Evolutionary conservation across 2,797 vertebrate genomes (phyloP).

Genomic region (Phyllotis vaccarum): DNA sequence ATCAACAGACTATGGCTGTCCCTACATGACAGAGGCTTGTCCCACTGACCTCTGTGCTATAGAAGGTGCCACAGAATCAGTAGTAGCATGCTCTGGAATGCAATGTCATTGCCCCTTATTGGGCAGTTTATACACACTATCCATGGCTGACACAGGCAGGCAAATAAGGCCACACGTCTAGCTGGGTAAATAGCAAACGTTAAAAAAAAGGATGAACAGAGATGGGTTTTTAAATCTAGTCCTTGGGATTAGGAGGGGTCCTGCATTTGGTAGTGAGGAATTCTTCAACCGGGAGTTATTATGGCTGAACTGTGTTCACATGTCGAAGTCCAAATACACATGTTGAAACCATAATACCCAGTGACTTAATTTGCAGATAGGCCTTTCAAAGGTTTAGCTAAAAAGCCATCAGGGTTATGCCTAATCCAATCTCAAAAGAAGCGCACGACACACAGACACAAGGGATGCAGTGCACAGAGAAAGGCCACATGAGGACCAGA

Average conservation of each 20-base stretch:
- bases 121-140: background rate
- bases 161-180: background rate
- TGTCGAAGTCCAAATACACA: background rate
- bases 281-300: background rate
- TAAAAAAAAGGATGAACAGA: background rate
- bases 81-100: too few species aligned
- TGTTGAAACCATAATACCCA: background rate
- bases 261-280: background rate
- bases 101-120: background rate
- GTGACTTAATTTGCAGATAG: background rate
- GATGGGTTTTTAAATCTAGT: background rate
- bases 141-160: background rate
- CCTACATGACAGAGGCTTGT: background rate
- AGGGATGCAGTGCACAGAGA: background rate
- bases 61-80: background rate
- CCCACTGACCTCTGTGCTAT: background rate
- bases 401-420: background rate
- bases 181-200: background rate
- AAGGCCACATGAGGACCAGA: background rate
- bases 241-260: background rate
- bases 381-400: slow-evolving; percentile 29
- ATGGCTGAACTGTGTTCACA: background rate
- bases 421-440: background rate
- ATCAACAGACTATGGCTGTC: background rate
- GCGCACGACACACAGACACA: background rate